Conservation (phyloP, 2,797 vertebrate genomes). For the Arvicola amphibius region DNA sequence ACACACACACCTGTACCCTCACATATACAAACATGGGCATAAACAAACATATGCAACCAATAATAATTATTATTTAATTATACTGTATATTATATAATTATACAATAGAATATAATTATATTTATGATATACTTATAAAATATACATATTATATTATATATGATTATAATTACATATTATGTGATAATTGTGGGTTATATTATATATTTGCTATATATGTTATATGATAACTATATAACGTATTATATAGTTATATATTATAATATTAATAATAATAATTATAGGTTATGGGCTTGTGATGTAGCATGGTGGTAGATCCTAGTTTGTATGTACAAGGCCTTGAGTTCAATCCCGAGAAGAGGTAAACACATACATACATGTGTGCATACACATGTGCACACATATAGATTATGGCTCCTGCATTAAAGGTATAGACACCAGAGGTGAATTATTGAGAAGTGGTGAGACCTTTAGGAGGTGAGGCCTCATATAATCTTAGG, state of each 20-base stretch:
- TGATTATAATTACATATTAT: no score
- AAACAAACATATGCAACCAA: neutral
- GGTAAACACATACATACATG: neutral
- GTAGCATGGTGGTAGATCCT: neutral
- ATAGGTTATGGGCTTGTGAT: neutral
- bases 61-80: neutral
- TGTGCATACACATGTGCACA: no score
- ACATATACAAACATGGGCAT: neutral
- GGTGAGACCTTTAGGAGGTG: neutral
- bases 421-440: neutral
- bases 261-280: neutral
- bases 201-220: no score
- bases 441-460: neutral
- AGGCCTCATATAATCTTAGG: neutral
- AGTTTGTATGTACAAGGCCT: no score
- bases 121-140: no score
- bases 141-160: no score
- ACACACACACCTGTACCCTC: no score
- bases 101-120: no score
- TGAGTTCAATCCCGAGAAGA: neutral
- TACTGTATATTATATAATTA: no score
- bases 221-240: no score
- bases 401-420: neutral
- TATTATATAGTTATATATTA: no score
- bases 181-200: no score